Conservation (phyloP, 2,888 invertebrate species). For the Dryobota labecula region DNA sequence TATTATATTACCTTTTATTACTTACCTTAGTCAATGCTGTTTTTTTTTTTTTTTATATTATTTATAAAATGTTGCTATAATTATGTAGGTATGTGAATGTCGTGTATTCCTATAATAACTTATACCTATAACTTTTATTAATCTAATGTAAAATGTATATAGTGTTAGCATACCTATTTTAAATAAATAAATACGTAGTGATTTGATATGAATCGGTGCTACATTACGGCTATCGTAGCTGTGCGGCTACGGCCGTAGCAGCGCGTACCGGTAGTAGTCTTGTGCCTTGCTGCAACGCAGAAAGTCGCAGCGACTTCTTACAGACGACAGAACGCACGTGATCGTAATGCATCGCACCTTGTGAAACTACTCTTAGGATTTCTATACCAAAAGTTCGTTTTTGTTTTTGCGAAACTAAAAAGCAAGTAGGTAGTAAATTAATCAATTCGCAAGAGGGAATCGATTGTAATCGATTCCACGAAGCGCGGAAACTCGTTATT, state of each 20-base stretch:
- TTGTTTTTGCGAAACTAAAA: background rate
- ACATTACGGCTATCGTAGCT: background rate
- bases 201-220: constrained; percentile 6
- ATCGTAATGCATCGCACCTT: background rate
- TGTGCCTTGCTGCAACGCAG: background rate
- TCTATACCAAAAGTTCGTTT: background rate
- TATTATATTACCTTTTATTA: too few species aligned
- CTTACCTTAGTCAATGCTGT: too few species aligned
- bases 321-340: background rate
- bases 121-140: too few species aligned
- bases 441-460: constrained; percentile 26
- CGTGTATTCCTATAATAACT: too few species aligned
- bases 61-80: too few species aligned
- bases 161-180: too few species aligned
- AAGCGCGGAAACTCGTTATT: constrained; percentile 29
- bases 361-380: background rate
- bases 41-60: too few species aligned
- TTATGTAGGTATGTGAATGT: too few species aligned
- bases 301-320: background rate
- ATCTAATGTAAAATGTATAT: too few species aligned
- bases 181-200: too few species aligned
- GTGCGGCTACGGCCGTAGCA: background rate
- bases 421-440: constrained; percentile 35
- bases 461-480: constrained; percentile 37
- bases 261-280: constrained; percentile 13